Base-by-base conservation (phyloP, 2,113 vertebrate species). In the Arothron firmamentum region DNA sequence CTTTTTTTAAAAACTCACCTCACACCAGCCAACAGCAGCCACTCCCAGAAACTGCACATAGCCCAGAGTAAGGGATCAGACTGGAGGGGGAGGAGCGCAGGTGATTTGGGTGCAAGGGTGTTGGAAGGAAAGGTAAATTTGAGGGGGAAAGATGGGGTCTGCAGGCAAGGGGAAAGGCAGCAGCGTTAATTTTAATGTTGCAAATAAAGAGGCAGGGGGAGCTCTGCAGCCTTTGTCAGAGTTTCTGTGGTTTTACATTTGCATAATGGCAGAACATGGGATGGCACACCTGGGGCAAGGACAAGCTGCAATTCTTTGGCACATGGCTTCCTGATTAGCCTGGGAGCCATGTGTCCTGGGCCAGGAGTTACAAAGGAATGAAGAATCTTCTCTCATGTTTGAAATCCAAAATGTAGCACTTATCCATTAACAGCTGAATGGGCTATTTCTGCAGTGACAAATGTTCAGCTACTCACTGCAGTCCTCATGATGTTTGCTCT, bases 31-130 rank as follows among this genome's bases (percentile, higher is more conserved):
- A 66, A 60, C 47, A 56, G 64, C 67, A 72, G 79, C 78, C 85
- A 87, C 87, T 85, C 87, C 87, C 83, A 77, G 87, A 88, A 87
- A 88, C 85, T 85, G 70, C 64, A 71, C 75, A 74, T 46, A 70
- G 74, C 78, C 77, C 56, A 16, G 4, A 76, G 75, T 73, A 65
- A 70, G 12, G 41, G 65, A 74, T 63, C 48, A 50, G 54, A 19
- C 57, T 38, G 15, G 3, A 43, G 56, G 12, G 55, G 25, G 59
- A 38, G 15, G 3, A 41, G 56, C 8, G 55, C 19, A 38, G n/a
- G 18, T 21, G 50, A 21, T 8, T 31, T 19, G 41, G 23, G 53
- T 54, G 31, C 47, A 34, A 51, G 31, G 23, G 52, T 1, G 14
- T 13, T 43, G 46, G 3, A 25, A 52, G 16, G 54, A 57, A 57